A percentile compares a stretch with the other conserved stretches of the same genome.
phyloP scores from a whole-genome alignment of 2,113 vertebrate genomes.

The Podilymbus podiceps region DNA sequence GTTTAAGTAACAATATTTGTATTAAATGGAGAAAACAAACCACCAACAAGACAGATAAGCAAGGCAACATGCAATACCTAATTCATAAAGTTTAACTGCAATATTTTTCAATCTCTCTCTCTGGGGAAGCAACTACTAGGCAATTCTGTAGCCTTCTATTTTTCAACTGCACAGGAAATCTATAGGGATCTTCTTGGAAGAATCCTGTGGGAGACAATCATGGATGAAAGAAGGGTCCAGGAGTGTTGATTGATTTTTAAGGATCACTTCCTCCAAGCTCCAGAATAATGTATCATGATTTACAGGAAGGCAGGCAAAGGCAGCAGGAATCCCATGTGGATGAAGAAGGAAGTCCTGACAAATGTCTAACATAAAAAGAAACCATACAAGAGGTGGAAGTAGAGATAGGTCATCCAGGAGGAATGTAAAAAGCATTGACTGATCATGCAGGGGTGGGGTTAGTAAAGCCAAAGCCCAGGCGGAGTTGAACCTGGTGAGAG shows the following conservation, averaged over 20 bases:
- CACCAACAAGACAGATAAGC: neutral
- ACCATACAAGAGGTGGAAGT: neutral
- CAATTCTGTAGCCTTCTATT: neutral
- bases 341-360: neutral
- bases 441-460: accelerated
- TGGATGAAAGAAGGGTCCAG: neutral
- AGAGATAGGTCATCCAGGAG: neutral
- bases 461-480: neutral
- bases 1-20: constrained; percentile 24
- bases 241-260: neutral
- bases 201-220: neutral
- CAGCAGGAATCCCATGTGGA: neutral
- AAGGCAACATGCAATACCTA: neutral
- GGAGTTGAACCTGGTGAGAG: neutral
- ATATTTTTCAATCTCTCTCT: neutral
- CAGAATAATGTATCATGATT: neutral
- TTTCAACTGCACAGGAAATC: neutral
- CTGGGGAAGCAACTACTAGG: neutral
- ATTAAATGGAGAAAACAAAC: neutral
- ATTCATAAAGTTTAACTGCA: neutral
- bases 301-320: neutral
- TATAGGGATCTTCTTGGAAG: neutral
- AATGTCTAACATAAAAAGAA: neutral
- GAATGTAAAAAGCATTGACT: neutral
- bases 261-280: neutral